phyloP scores from a whole-genome alignment of 2,888 invertebrate species.

The Lasioglossum vierecki region DNA sequence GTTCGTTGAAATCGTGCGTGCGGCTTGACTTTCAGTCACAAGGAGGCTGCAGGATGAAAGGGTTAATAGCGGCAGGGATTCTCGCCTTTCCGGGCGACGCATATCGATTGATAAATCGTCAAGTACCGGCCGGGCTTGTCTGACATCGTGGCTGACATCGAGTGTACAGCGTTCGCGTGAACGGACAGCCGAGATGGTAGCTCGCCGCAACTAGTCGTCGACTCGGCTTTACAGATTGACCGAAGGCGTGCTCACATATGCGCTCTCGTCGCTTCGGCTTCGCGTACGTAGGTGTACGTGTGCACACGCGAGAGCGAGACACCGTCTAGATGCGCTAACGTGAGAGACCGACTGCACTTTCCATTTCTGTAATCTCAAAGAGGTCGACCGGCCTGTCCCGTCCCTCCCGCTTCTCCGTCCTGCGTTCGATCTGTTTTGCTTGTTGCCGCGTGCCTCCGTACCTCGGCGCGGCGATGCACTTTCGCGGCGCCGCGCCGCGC shows the following conservation, averaged over 20 bases:
- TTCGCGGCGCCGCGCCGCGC: conserved; percentile 29
- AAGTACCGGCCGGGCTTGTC: conserved; percentile 54
- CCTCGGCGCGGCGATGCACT: conserved; percentile 32
- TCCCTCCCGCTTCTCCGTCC: background rate
- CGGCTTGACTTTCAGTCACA: background rate
- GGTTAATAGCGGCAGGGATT: conserved; percentile 35
- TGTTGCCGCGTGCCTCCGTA: conserved; percentile 32
- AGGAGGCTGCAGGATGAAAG: conserved; percentile 3
- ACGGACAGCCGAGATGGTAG: conserved; percentile 62
- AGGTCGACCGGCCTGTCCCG: conserved; percentile 52
- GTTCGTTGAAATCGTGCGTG: background rate
- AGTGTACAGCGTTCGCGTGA: conserved; percentile 60
- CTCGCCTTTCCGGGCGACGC: conserved; percentile 28
- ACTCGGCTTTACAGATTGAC: conserved; percentile 74
- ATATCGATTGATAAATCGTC: conserved; percentile 58
- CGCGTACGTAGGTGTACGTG: background rate
- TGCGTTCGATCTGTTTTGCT: conserved; percentile 45
- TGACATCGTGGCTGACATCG: conserved; percentile 59
- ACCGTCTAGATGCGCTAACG: conserved; percentile 64
- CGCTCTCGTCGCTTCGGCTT: background rate
- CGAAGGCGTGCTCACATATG: conserved; percentile 44
- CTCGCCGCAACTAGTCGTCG: conserved; percentile 75
- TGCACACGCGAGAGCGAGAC: background rate
- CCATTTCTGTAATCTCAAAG: conserved; percentile 76
- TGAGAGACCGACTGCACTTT: conserved; percentile 70